A percentile compares a stretch with the other conserved stretches of the same genome.
Evolutionary conservation across 2,797 vertebrate species (phyloP).

Genomic region (Pitangus sulphuratus): DNA sequence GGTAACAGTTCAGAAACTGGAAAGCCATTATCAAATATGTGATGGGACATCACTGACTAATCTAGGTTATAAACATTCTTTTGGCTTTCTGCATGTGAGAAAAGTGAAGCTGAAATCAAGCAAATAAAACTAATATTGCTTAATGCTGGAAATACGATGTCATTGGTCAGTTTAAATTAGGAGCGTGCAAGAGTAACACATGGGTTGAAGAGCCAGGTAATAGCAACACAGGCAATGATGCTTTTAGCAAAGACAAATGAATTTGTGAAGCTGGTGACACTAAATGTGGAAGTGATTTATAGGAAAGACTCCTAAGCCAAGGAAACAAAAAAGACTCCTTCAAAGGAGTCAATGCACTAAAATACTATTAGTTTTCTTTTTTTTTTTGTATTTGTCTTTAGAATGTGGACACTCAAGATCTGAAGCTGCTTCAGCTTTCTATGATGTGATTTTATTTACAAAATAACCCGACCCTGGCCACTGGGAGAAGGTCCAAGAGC

Average conservation of each 20-base stretch:
- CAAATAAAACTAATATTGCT: background rate
- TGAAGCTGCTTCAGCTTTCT: background rate
- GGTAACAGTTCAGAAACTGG: background rate
- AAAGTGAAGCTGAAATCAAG: background rate
- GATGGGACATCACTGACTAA: background rate
- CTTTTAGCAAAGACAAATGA: slow-evolving; percentile 40
- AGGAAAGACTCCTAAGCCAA: background rate
- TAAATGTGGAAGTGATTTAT: slow-evolving; percentile 38
- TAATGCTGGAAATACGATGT: background rate
- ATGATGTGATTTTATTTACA: background rate
- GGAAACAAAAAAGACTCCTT: background rate
- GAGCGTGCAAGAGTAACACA: background rate
- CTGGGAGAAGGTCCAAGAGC: background rate
- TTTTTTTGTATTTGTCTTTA: background rate
- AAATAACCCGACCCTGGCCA: background rate
- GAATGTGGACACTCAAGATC: rapidly evolving
- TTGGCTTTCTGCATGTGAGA: background rate
- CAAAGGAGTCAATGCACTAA: background rate
- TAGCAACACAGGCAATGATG: background rate
- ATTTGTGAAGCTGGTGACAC: slow-evolving; percentile 25
- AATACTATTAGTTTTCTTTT: background rate
- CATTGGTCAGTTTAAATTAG: background rate
- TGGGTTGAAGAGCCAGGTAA: background rate
- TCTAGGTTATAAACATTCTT: background rate
- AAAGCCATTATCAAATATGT: background rate